Percentiles rank a stretch among this genome's conserved stretches.
These are phyloP conservation scores for Stenichneumon culpator DNA, from an alignment of 2,888 invertebrate species.

Conservation along the genomic window DNA sequence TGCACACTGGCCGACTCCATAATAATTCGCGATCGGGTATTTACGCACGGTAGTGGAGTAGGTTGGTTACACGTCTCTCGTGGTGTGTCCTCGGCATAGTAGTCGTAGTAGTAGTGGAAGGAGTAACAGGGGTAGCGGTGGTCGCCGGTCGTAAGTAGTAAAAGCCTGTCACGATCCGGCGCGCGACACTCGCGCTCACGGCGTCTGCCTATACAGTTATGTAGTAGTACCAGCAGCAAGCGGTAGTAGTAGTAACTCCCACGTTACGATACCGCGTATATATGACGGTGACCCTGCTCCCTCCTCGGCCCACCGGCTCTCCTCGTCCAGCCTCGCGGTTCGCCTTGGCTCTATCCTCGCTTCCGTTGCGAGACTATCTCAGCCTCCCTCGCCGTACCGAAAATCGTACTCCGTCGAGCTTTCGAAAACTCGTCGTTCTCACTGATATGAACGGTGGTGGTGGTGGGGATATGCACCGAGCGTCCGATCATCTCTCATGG, in stretches of 20 bases:
- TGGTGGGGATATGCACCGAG: constrained; percentile 25
- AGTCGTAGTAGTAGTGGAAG: constrained; percentile 44
- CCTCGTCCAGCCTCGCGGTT: background rate
- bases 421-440: background rate
- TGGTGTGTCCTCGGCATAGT: constrained; percentile 26
- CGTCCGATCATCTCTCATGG: background rate
- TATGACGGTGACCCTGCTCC: constrained; percentile 52
- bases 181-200: constrained; percentile 58
- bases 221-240: constrained; percentile 44
- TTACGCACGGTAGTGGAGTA: background rate
- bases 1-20: constrained; percentile 14
- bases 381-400: background rate
- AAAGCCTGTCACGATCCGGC: constrained; percentile 62
- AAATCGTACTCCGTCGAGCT: background rate
- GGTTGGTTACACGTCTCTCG: constrained; percentile 25
- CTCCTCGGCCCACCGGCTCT: constrained; percentile 16
- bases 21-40: background rate
- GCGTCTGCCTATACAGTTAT: constrained; percentile 51
- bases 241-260: constrained; percentile 46
- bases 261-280: constrained; percentile 62
- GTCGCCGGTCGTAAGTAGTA: constrained; percentile 62
- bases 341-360: background rate
- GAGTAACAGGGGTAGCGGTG: constrained; percentile 44
- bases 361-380: background rate
- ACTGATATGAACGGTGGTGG: too few species aligned